Conservation (phyloP, 2,797 vertebrate species). For the Sebastes baramenuke region DNA sequence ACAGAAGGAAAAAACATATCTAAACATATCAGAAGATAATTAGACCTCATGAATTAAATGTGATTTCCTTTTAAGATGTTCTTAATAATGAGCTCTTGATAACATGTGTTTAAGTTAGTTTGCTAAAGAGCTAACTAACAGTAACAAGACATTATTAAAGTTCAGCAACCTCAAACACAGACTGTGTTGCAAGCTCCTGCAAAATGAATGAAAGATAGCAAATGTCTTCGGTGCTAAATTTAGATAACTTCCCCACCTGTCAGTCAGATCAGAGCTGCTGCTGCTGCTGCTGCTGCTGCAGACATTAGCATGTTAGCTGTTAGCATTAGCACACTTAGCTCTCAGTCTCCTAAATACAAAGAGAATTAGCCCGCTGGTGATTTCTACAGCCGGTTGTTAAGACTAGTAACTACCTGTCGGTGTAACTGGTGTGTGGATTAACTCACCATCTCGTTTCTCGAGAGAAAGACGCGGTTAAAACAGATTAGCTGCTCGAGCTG, state of each 20-base stretch:
- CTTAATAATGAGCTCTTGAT: too few species aligned
- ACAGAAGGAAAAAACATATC: accelerated
- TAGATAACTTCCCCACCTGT: conserved; percentile 72
- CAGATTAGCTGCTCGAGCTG: not conserved
- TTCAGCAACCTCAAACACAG: not conserved
- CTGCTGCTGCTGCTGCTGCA: conserved; percentile 9
- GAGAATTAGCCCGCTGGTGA: not conserved
- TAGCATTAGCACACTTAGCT: conserved; percentile 58
- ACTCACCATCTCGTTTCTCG: conserved; percentile 65
- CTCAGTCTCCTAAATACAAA: not conserved
- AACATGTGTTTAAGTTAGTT: too few species aligned
- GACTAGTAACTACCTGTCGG: accelerated
- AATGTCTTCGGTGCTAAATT: conserved; percentile 68
- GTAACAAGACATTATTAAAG: not conserved
- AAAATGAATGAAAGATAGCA: conserved; percentile 67
- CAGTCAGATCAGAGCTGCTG: not conserved
- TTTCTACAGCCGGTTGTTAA: not conserved
- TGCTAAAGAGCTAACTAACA: not conserved
- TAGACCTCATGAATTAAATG: too few species aligned
- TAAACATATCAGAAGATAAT: too few species aligned
- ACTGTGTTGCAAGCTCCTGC: not conserved
- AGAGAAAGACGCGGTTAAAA: not conserved
- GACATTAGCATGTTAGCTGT: conserved; percentile 17
- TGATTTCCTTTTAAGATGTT: too few species aligned
- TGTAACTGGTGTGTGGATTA: not conserved